Evolutionary conservation across 2,113 vertebrate species (phyloP), one percentile per base, ranked within the genome.

Genomic region (Glaucomys volans): DNA sequence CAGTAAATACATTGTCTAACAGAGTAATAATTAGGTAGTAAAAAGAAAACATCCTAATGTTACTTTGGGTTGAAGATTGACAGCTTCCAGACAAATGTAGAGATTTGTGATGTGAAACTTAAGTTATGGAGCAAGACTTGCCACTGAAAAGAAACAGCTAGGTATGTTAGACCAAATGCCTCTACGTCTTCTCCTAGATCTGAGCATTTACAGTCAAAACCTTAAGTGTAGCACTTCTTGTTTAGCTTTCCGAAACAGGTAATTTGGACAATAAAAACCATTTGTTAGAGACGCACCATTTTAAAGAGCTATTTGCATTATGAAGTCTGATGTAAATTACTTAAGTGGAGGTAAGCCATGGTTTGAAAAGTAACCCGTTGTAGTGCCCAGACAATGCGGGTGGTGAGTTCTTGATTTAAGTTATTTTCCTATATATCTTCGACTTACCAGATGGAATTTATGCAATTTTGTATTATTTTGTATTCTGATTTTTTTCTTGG

Each of bases 1-100:
- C 93, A 98, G 97, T 98, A 98, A 98, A 98, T 98, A 98, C 96
- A 96, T 98, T 95, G 96, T 98, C 98, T 97, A 98, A 95, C 92
- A 97, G 96, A 97, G 98, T 98, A 98, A 98, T 96, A 97, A 98
- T 98, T 98, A 98, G 95, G 69, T 96, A 91, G 92, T 93, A 97
- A 98, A 98, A 98, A 95, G 92, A 97, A 98, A 98, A 98, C 94
- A 98, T 97, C 64, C 80, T 95, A 95, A 83, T 95, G 87, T 75
- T 97, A 11, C 87, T 96, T 97, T 66, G 93, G 82, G 50, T 97
- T 82, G 85, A 79, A 97, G 89, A 95, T 74, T 92, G 97, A 96
- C 95, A 96, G 96, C 82, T 97, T 98, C 97, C 97, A 98, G 96
- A 95, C 93, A 18, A 93, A 59, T 42, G 37, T 1, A 40, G 97